These are phyloP conservation scores for Trichosurus vulpecula DNA, from an alignment of 2,797 vertebrate species.

Conservation along the genomic window DNA sequence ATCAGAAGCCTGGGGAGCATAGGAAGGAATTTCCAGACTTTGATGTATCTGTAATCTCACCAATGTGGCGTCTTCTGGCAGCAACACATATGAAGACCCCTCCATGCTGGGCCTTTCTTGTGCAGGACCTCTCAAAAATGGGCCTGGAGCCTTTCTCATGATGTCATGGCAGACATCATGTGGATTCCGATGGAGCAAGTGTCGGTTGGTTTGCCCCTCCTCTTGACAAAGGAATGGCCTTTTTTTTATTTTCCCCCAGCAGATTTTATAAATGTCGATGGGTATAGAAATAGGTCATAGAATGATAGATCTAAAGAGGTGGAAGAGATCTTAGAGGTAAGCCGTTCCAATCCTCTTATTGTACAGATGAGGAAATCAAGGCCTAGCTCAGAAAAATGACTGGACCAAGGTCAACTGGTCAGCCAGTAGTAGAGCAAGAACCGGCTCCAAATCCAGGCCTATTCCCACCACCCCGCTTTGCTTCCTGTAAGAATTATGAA, in stretches of 20 bases:
- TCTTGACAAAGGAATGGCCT: not conserved
- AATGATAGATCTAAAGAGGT: not conserved
- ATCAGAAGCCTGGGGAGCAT: not conserved
- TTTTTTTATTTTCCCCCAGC: not conserved
- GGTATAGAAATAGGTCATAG: not conserved
- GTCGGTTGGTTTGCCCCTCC: not conserved
- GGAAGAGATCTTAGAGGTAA: not conserved
- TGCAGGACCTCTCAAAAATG: not conserved
- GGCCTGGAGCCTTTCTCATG: not conserved
- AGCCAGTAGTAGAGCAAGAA: not conserved
- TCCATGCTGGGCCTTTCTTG: not conserved
- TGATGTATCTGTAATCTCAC: not conserved
- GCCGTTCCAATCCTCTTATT: not conserved
- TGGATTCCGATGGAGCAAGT: not conserved
- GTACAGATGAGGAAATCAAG: not conserved
- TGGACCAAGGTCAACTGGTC: not conserved
- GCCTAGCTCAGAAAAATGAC: not conserved
- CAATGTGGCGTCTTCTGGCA: not conserved
- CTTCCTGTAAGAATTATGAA: not conserved
- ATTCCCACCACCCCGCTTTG: not conserved
- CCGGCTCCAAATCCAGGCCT: too few species aligned
- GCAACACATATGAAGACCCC: not conserved
- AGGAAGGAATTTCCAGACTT: not conserved
- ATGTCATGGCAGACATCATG: not conserved
- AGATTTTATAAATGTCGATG: not conserved